A percentile compares a stretch with the other conserved stretches of the same genome.
phyloP scores from a whole-genome alignment of 2,113 vertebrate genomes.

The Ochotona princeps region DNA sequence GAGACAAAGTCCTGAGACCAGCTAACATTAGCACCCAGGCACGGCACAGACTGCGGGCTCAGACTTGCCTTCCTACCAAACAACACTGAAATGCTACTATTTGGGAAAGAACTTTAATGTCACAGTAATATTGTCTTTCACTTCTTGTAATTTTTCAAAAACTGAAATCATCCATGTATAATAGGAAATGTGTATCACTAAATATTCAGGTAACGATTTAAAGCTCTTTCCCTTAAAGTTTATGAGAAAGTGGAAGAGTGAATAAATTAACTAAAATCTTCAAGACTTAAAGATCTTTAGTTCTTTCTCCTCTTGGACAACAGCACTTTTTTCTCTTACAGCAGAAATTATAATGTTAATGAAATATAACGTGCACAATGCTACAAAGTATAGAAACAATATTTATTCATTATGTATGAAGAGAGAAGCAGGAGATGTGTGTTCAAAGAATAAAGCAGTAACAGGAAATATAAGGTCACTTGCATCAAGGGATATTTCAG shows the following conservation, averaged over 20 bases:
- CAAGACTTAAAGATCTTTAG: slow-evolving; percentile 11
- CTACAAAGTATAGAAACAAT: slow-evolving; percentile 44
- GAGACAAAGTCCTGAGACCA: too few species aligned
- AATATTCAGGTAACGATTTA: slow-evolving; percentile 37
- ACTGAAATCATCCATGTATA: neutral
- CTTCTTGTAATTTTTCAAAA: slow-evolving; percentile 3
- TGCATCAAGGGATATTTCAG: neutral
- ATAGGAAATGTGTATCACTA: neutral
- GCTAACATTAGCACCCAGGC: too few species aligned
- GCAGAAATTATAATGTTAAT: slow-evolving; percentile 67
- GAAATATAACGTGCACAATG: slow-evolving; percentile 33
- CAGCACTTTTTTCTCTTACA: slow-evolving; percentile 8
- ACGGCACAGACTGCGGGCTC: too few species aligned
- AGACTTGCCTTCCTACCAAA: too few species aligned
- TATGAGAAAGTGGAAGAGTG: neutral
- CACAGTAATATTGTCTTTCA: neutral
- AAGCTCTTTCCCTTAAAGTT: neutral
- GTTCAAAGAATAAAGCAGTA: slow-evolving; percentile 46
- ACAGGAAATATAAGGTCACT: slow-evolving; percentile 33
- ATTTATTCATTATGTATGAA: slow-evolving; percentile 68
- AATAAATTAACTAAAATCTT: slow-evolving; percentile 29
- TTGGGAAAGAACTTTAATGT: neutral
- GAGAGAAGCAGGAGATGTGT: neutral
- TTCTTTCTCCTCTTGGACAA: slow-evolving; percentile 57
- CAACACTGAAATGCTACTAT: too few species aligned